Conservation (phyloP, 2,888 invertebrate genomes). For the Cantharis rufa region DNA sequence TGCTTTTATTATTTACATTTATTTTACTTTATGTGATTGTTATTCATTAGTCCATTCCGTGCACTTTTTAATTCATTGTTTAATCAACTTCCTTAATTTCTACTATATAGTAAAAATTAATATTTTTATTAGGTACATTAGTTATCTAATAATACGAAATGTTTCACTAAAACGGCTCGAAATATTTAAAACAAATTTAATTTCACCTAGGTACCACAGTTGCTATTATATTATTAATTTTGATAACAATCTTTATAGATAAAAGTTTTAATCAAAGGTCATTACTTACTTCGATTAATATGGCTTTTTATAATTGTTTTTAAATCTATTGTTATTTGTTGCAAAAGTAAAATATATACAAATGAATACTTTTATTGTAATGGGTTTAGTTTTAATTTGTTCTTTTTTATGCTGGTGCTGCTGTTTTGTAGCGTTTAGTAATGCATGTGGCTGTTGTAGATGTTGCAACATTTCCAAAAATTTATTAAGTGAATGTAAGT, state of each 20-base stretch:
- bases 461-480: not conserved
- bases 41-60: no score
- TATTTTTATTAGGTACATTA: no score
- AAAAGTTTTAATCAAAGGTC: not conserved
- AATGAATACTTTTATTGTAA: not conserved
- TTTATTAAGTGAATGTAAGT: not conserved
- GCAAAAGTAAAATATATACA: not conserved
- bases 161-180: no score
- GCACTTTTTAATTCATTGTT: no score
- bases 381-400: not conserved
- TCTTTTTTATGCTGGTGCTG: constrained; percentile 2
- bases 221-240: not conserved
- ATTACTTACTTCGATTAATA: no score
- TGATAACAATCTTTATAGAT: not conserved
- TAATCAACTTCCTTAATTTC: no score
- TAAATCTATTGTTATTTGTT: not conserved
- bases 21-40: no score
- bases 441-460: not conserved
- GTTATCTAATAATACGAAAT: not conserved
- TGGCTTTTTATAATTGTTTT: not conserved
- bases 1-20: not conserved
- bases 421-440: constrained; percentile 4
- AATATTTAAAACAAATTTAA: no score
- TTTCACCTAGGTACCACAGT: not conserved
- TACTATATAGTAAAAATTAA: no score